These are phyloP conservation scores for Pemphredon lugubris DNA, from an alignment of 2,888 invertebrate genomes.

Conservation along the genomic window DNA sequence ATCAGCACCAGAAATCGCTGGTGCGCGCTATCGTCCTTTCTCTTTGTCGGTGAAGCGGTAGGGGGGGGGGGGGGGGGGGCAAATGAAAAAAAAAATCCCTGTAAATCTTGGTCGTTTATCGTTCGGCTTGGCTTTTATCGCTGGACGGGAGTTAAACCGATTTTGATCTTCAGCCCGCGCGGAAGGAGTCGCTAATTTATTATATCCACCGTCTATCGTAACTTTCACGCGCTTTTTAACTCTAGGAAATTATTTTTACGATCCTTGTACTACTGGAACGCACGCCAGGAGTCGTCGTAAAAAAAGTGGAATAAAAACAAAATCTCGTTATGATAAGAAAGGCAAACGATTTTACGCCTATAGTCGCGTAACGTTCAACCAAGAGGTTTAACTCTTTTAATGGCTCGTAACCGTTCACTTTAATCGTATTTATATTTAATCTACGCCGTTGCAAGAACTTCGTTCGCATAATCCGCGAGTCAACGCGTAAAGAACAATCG, in stretches of 20 bases:
- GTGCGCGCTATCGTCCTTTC: not conserved
- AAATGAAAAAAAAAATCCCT: not conserved
- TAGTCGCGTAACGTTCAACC: not conserved
- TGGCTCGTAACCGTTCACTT: not conserved
- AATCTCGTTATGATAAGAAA: constrained; percentile 13
- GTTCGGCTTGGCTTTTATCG: not conserved
- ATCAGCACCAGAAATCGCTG: too few relatives aligned
- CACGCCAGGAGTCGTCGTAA: not conserved
- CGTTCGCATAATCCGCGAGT: too few relatives aligned
- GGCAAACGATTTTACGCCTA: constrained; percentile 4
- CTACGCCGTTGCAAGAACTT: not conserved
- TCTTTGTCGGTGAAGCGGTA: not conserved
- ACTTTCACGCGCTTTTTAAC: not conserved
- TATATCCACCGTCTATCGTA: not conserved
- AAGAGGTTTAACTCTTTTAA: not conserved
- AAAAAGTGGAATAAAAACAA: constrained; percentile 4
- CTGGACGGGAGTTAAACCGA: constrained; percentile 1
- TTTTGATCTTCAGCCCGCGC: constrained; percentile 1
- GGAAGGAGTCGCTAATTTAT: constrained; percentile 1
- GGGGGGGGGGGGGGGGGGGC: not conserved
- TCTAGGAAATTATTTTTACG: constrained; percentile 12
- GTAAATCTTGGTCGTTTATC: not conserved
- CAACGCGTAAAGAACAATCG: too few relatives aligned
- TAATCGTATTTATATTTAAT: not conserved
- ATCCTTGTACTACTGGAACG: not conserved